Base-by-base conservation (phyloP, 1,140 invertebrate genomes). In the Pseudomyrmex cubaensis region DNA sequence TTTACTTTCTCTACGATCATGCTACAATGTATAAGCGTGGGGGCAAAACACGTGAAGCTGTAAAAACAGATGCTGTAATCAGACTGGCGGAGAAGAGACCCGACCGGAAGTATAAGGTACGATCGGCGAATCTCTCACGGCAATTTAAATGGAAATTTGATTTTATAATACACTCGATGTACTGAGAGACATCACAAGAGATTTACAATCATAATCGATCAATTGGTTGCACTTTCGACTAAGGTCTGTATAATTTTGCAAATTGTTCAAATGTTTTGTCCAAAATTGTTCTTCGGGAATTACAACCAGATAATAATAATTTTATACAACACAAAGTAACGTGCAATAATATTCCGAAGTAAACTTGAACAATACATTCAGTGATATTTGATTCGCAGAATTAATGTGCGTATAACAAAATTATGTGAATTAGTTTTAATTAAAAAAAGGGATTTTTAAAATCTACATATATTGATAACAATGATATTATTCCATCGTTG, bases 1-100 rank as follows among this genome's bases (percentile, higher is more conserved):
- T 91, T 92, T 91, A 92, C 91, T 92, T 92, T 92, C 91, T 87
- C 91, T 76, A 61, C 46, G 59, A 52, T 54, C 64, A 50, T 54
- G 82, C 46, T 2, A 57, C 70, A 72, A 70, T 22, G 52, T 72
- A 50, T 72, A 50, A 52, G 54, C 57, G 54, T 70, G 59, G 59
- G 48, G 76, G 80, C 20, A 74, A 77, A 35, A 66, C 50, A 70
- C 25, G 61, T 59, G 15, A 63, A 12, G 17, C 17, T 35, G 48
- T 12, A 63, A 25, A 70, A 50, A 83, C 20, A 22, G 8, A 59
- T 15, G 12, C 7, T 20, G 10, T 69, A 61, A 72, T 44, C 20
- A 25, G 22, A 67, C 17, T 72, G 46, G 56, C 35, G 50, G 82
- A 17, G 72, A 77, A 61, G 22, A 22, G 9, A 57, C 5, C 2